Base-by-base conservation (phyloP, 2,797 vertebrate genomes). In the Crenuchus spilurus region DNA sequence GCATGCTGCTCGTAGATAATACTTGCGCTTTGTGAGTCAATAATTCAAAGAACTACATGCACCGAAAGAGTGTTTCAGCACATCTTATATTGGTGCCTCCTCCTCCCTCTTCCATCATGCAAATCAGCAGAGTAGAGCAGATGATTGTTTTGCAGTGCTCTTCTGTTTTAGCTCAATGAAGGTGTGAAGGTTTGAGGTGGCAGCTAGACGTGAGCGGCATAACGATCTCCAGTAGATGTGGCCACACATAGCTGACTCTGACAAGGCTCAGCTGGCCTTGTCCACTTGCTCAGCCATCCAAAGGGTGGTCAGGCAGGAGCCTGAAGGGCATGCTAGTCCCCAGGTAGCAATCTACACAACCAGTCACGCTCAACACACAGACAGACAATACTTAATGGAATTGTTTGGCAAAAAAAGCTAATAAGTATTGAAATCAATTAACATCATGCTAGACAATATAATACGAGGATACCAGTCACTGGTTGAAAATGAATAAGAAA, bases 271-370 rank as follows among this genome's bases (percentile, higher is more conserved):
- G 74, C 70, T 67, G 61, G 74, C 46, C 70, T 33, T 51, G 63
- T 76, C 57, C 55, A 63, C 60, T 73, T 76, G 66, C 61, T 78
- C 39, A 70, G 55, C 57, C 75, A 62, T 63, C 74, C 74, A 72
- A 70, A 75, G 67, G 73, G 41, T 41, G 54, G 41, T 51, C 65
- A 68, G 76, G 39, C 65, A 60, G 73, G 22, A 78, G 67, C 48
- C 73, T 74, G 61, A 68, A 76, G 73, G 73, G 70, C 62, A 70
- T 69, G 51, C 72, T 52, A 54, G 71, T 33, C 55, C 54, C 58
- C 9, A 37, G 74, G 76, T 57, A 76, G 72, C 74, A 58, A 64
- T 71, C 16, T 42, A 75, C 58, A 66, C 60, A 58, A 64, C 42
- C 63, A 35, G 72, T 55, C 74, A 73, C 51, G 39, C 55, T 72